Evolutionary conservation across 2,888 invertebrate genomes (phyloP).

Genomic region (Auanema freiburgensis): DNA sequence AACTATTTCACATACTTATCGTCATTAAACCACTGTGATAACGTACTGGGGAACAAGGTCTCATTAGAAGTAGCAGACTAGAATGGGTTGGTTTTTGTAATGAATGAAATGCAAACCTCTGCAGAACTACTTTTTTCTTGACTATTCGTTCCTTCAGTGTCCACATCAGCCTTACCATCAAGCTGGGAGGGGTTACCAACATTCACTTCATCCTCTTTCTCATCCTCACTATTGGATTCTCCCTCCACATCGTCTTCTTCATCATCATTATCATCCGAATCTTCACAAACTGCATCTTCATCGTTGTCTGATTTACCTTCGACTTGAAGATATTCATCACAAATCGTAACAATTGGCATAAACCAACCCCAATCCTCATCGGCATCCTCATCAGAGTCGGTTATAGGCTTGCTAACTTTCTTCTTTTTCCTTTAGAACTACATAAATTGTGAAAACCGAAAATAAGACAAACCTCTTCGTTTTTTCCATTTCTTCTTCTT

Average conservation of each 20-base stretch:
- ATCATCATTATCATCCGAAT: slow-evolving; percentile 10
- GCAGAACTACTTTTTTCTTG: no score
- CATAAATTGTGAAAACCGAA: no score
- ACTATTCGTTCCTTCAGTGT: no score
- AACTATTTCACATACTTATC: no score
- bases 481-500: slow-evolving; percentile 20
- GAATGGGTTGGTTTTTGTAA: no score
- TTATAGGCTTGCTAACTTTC: slow-evolving; percentile 4
- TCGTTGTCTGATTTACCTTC: slow-evolving; percentile 9
- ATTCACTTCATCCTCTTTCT: slow-evolving; percentile 3
- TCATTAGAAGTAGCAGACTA: no score
- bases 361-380: slow-evolving; percentile 11
- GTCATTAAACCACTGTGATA: no score
- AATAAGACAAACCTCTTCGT: slow-evolving; percentile 1
- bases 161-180: no score
- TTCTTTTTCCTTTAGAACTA: slow-evolving; percentile 3
- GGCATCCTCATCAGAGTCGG: slow-evolving; percentile 8
- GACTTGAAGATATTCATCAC: no score
- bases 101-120: no score
- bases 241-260: slow-evolving; percentile 25
- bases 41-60: no score
- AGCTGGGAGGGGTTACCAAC: not conserved
- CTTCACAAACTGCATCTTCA: slow-evolving; percentile 21
- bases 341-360: not conserved
- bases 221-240: not conserved